Base-by-base conservation (phyloP, 2,888 invertebrate genomes). In the Siphonodentalium dalli region DNA sequence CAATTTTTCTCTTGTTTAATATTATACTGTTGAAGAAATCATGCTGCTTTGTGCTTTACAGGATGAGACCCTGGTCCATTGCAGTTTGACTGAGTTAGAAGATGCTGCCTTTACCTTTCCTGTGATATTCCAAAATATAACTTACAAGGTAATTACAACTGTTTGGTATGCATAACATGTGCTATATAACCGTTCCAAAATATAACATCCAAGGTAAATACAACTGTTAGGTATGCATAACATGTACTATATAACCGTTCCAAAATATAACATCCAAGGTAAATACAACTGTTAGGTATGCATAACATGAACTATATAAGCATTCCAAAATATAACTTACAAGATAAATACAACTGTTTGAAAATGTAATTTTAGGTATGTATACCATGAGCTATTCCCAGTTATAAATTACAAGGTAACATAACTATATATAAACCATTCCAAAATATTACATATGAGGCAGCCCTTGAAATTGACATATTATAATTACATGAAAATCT, bases 1-100 rank as follows among this genome's bases (percentile, higher is more conserved):
- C n/a, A n/a, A 21, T 23, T 24, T 39, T 40, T 15, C 8, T 15
- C 20, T 40, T 15, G 6, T 18, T 5, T 28, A 8, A 42, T 7
- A 18, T 31, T 3, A 28, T 11, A 6, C 26, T 13, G 11, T 7
- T 40, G 37, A 24, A 18, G 3, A 9, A 40, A 7, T n/a, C 38
- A 27, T 34, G 11, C 37, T 27, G 15, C 38, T 51, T 21, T 44
- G 37, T 63, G 37, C 60, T 27, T 63, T 58, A n/a, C 75, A 89
- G 88, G 96, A 97, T 82, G 96, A 97, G 84, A 97, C 96, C 0
- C 83, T 97, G 71, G 96, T 96, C 2, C 96, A 96, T 80, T 96
- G 96, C 82, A 93, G 93, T 68, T 86, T 96, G 2, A 91, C 92
- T 70, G 93, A 93, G 83, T 83, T 96, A 53, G 89, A 91, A 0